phyloP scores from a whole-genome alignment of 2,113 vertebrate genomes.

The Fukomys damarensis region DNA sequence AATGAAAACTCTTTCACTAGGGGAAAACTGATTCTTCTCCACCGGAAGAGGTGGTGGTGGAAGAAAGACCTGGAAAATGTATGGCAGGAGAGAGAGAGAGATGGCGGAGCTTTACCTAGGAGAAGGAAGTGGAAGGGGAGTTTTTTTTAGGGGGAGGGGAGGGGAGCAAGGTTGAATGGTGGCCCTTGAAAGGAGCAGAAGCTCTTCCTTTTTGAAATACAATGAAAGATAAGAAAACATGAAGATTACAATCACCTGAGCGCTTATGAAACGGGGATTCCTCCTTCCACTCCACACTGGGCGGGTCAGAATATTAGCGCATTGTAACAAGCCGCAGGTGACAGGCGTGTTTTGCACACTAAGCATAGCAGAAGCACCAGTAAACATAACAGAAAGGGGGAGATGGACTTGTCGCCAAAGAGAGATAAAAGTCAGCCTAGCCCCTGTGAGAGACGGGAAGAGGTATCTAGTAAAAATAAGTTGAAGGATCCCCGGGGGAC shows the following conservation, averaged over 20 bases:
- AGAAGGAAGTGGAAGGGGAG: background rate
- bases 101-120: background rate
- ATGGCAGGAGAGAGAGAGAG: background rate
- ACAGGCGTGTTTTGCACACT: background rate
- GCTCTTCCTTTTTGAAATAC: background rate
- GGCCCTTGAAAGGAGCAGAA: background rate
- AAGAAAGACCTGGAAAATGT: background rate
- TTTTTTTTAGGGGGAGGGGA: too few species aligned
- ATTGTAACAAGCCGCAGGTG: background rate
- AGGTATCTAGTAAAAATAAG: background rate
- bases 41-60: constrained; percentile 11
- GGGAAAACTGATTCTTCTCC: background rate
- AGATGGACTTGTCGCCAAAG: background rate
- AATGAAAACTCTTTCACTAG: background rate
- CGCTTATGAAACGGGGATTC: background rate
- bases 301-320: background rate
- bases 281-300: background rate
- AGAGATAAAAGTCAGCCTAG: background rate
- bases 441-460: background rate
- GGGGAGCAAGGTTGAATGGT: background rate
- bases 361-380: background rate
- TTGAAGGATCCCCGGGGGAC: background rate
- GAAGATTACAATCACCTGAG: background rate
- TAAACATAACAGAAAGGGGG: background rate
- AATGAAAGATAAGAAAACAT: background rate